Percentiles rank a stretch among this genome's conserved stretches.
Evolutionary conservation across 2,888 invertebrate genomes (phyloP).

Genomic region (Gymnosoma rotundatum): DNA sequence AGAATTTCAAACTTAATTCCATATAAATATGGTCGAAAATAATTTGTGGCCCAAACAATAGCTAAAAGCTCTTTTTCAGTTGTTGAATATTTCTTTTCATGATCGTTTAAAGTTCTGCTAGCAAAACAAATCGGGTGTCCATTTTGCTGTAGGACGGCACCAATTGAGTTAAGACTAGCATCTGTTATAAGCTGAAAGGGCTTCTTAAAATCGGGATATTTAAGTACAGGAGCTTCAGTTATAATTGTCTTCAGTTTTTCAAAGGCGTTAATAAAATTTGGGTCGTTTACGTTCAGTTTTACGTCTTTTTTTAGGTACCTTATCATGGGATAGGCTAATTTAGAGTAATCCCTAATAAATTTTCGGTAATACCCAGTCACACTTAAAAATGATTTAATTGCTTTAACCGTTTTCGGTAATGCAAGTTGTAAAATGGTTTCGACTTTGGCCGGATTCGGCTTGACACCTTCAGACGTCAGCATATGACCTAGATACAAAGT

Average conservation of each 20-base stretch:
- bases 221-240: constrained; percentile 29
- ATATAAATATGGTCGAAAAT: constrained; percentile 34
- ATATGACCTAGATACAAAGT: constrained; percentile 21
- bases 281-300: constrained; percentile 27
- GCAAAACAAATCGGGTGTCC: constrained; percentile 34
- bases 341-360: constrained; percentile 36
- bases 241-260: constrained; percentile 37
- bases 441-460: constrained; percentile 10
- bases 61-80: constrained; percentile 38
- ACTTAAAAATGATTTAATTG: constrained; percentile 10
- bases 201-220: constrained; percentile 23
- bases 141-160: constrained; percentile 33
- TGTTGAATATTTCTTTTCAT: constrained; percentile 22
- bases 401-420: not conserved
- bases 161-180: constrained; percentile 28
- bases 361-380: constrained; percentile 33
- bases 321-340: constrained; percentile 23
- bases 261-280: constrained; percentile 28
- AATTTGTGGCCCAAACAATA: constrained; percentile 38
- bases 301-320: constrained; percentile 1
- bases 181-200: constrained; percentile 39
- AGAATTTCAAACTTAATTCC: constrained; percentile 24
- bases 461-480: constrained; percentile 17
- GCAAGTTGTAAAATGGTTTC: constrained; percentile 4
- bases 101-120: constrained; percentile 33